A percentile compares a stretch with the other conserved stretches of the same genome.
phyloP scores from a whole-genome alignment of 2,113 vertebrate genomes.

The Chamaea fasciata region DNA sequence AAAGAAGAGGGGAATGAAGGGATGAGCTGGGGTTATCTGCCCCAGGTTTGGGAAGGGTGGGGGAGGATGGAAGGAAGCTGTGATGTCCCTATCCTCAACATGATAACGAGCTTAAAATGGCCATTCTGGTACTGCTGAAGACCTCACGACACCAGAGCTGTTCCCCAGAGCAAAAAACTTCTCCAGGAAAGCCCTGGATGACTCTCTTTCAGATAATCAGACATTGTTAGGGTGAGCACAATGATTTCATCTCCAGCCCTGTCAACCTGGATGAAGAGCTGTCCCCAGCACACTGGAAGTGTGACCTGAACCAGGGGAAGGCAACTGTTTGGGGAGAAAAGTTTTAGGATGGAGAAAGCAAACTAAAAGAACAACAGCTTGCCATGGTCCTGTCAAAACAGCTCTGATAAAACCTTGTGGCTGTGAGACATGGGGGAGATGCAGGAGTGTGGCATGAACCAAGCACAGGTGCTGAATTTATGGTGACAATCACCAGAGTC shows the following conservation, averaged over 20 bases:
- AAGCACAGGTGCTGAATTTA: background rate
- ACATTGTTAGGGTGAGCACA: background rate
- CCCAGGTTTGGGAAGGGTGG: background rate
- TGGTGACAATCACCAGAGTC: background rate
- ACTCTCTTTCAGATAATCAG: background rate
- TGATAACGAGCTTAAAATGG: background rate
- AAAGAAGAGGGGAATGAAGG: background rate
- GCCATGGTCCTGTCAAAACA: too few species aligned
- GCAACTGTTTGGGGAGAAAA: background rate
- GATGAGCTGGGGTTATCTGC: background rate
- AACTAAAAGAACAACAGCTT: background rate
- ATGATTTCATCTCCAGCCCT: background rate
- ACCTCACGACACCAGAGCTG: background rate
- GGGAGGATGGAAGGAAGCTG: background rate
- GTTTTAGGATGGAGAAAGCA: background rate
- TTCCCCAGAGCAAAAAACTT: background rate
- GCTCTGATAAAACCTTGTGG: fast-evolving
- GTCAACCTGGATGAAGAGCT: background rate
- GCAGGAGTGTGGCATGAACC: background rate
- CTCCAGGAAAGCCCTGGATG: background rate
- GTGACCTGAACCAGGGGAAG: background rate
- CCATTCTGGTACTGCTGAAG: background rate
- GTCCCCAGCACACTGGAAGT: background rate
- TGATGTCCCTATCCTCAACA: background rate
- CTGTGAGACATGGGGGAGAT: background rate